A percentile compares a stretch with the other conserved stretches of the same genome.
Evolutionary conservation across 2,888 invertebrate genomes (phyloP).

Genomic region (Pinctada fucata): DNA sequence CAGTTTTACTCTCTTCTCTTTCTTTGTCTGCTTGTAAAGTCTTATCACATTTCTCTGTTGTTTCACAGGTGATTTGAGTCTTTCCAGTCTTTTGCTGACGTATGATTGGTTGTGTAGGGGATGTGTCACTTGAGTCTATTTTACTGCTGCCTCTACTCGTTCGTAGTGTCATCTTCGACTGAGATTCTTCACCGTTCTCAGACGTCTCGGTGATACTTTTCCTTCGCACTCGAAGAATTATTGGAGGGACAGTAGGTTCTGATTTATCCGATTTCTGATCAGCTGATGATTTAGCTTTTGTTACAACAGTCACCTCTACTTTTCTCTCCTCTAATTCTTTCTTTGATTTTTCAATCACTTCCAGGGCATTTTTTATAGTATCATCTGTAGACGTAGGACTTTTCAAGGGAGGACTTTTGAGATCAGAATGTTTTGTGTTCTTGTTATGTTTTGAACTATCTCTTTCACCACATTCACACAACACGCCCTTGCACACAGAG

Average conservation of each 20-base stretch:
- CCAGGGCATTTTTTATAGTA: constrained; percentile 1
- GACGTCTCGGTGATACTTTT: constrained; percentile 21
- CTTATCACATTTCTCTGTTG: constrained; percentile 1
- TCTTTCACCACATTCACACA: neutral
- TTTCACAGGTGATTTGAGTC: constrained; percentile 6
- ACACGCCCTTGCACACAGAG: neutral
- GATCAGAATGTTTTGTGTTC: neutral
- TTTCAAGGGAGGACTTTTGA: neutral
- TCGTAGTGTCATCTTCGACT: constrained; percentile 29
- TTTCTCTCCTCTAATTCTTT: constrained; percentile 22
- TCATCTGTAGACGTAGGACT: neutral
- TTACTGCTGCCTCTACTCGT: constrained; percentile 19
- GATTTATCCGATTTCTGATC: constrained; percentile 21
- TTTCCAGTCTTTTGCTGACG: neutral
- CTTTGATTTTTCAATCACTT: constrained; percentile 11
- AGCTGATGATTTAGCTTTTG: constrained; percentile 20
- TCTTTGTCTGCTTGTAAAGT: neutral
- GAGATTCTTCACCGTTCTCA: constrained; percentile 30
- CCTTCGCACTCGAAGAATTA: constrained; percentile 23
- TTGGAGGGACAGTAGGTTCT: constrained; percentile 34
- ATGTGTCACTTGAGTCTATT: neutral
- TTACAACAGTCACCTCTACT: constrained; percentile 27
- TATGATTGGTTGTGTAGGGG: neutral
- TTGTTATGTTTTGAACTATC: neutral
- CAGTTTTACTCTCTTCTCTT: constrained; percentile 9